These are phyloP conservation scores for Zaprionus nigranus DNA, from an alignment of 1,140 invertebrate species.

Conservation along the genomic window DNA sequence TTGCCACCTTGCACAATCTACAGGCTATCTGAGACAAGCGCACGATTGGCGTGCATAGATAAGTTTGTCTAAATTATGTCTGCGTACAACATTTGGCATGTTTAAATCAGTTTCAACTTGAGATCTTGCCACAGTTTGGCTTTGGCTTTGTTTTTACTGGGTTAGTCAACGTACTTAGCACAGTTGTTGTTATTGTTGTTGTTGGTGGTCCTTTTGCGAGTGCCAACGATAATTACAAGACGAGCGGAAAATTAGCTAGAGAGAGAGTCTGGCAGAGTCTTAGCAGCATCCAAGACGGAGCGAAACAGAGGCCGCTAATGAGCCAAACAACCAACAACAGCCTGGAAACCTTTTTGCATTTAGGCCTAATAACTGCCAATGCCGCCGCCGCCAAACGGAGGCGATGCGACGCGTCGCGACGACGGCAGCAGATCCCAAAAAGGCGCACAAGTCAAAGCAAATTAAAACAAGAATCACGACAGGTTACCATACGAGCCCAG, in stretches of 20 bases:
- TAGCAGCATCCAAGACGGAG: conserved; percentile 10
- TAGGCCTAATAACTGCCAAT: conserved; percentile 76
- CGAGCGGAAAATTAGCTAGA: conserved; percentile 41
- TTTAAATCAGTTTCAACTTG: conserved; percentile 47
- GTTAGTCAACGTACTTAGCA: conserved; percentile 17
- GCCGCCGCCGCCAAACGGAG: conserved; percentile 42
- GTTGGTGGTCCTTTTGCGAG: conserved; percentile 20
- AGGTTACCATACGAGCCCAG: conserved; percentile 74
- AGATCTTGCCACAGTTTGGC: conserved; percentile 24
- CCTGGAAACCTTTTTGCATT: conserved; percentile 67
- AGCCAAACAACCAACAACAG: conserved; percentile 65
- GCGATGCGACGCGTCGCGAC: conserved; percentile 26
- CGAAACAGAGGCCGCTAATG: conserved; percentile 59
- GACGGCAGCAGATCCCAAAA: conserved; percentile 55
- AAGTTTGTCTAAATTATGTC: conserved; percentile 69
- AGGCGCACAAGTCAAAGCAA: conserved; percentile 81
- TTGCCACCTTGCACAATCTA: neutral
- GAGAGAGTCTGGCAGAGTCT: too few relatives aligned
- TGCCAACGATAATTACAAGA: conserved; percentile 45
- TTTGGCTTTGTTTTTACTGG: conserved; percentile 11
- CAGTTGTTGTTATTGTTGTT: neutral
- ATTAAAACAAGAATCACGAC: conserved; percentile 83
- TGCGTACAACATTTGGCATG: conserved; percentile 52
- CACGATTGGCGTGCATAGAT: conserved; percentile 69
- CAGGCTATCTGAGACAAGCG: conserved; percentile 55